phyloP scores from a whole-genome alignment of 2,113 vertebrate species.

The Nibea coibor region DNA sequence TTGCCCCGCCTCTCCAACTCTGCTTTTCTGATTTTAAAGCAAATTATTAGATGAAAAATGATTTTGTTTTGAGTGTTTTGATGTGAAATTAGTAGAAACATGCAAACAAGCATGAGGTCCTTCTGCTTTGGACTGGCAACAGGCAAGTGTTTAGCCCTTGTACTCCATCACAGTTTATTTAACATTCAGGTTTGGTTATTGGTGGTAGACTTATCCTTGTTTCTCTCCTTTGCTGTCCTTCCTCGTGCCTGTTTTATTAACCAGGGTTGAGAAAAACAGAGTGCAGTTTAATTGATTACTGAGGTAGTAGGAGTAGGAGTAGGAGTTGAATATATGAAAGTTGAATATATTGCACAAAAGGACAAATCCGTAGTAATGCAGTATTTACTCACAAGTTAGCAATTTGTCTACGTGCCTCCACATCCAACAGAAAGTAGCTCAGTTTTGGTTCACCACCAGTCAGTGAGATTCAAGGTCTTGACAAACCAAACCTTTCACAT shows the following conservation, averaged over 20 bases:
- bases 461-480: no score
- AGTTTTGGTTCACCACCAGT: neutral
- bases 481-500: neutral
- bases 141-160: neutral
- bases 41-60: neutral
- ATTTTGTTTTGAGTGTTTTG: neutral
- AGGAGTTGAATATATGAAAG: neutral
- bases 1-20: neutral
- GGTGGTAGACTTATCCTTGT: neutral
- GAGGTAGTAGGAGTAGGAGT: no score
- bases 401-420: neutral
- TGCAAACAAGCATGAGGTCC: neutral
- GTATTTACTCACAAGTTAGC: neutral
- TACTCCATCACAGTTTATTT: neutral
- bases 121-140: neutral
- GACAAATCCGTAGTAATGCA: neutral
- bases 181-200: neutral
- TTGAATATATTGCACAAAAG: neutral
- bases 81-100: neutral
- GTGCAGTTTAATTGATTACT: neutral
- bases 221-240: constrained; percentile 11
- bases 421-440: neutral
- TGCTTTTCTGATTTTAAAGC: neutral
- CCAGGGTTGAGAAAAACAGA: neutral
- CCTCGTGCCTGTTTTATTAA: neutral